Evolutionary conservation across 2,888 invertebrate genomes (phyloP), one percentile per base, ranked within the genome.

Genomic region (Thereva unica): DNA sequence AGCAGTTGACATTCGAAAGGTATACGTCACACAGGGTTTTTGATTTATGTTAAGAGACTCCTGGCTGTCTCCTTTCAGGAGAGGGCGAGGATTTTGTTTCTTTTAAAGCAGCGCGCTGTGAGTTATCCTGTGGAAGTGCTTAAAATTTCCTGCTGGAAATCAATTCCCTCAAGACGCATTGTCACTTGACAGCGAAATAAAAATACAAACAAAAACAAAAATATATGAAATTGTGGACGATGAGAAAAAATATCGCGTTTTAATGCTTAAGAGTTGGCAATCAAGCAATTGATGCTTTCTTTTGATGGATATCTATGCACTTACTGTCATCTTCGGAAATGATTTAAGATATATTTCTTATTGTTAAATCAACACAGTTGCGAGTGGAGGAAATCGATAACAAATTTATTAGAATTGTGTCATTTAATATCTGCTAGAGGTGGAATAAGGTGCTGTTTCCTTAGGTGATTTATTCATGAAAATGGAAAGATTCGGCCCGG

Each of bases 31-130:
- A 55, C 42, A 44, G 44, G 55, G 34, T 49, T 54, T 54, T 67
- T 67, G 67, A 67, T 67, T 67, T 67, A 67, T 67, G 55, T 61
- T 63, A 67, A 67, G 40, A 41, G 67, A 67, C 67, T 67, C 63
- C 67, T 63, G 67, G 54, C 65, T 65, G 65, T 65, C 65, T 65
- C 65, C 65, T 55, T n/a, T 38, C 38, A 61, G 61, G 50, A 61
- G 61, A 41, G 38, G 10, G 9, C 55, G 42, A 59, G 57, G 57
- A 59, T 50, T 47, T 41, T 37, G 45, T 37, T 40, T 12, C 41
- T 49, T 40, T 50, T 37, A 50, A 50, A 42, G 42, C 23, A 23
- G 23, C 49, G 50, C 61, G 40, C 49, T 61, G 61, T 61, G 61
- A 61, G 45, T 50, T 61, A 61, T 61, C 61, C 61, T 61, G 50